Evolutionary conservation across 2,888 invertebrate genomes (phyloP).

Genomic region (Dermolepida albohirtum): DNA sequence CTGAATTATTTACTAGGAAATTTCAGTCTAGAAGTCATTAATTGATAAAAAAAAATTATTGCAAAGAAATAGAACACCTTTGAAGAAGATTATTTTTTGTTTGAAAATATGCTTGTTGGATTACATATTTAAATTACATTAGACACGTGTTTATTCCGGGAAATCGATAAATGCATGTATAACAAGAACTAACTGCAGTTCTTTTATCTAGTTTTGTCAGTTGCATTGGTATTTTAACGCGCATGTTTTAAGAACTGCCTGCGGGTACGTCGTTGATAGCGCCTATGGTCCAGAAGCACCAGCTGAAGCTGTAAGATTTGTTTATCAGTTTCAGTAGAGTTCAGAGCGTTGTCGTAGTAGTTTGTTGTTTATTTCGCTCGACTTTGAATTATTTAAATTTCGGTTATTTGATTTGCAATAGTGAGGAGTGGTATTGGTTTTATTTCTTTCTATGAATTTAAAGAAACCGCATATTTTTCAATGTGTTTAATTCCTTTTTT

Average conservation of each 20-base stretch:
- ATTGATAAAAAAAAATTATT: too few species aligned
- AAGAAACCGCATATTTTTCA: not conserved
- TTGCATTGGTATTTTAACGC: constrained; percentile 13
- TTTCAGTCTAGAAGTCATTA: too few species aligned
- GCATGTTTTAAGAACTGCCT: constrained; percentile 33
- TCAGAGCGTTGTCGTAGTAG: constrained; percentile 40
- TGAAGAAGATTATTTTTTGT: not conserved
- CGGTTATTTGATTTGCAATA: not conserved
- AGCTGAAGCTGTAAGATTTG: constrained; percentile 44
- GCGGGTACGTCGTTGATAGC: constrained; percentile 39
- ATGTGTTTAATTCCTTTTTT: not conserved
- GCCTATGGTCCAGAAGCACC: constrained; percentile 41
- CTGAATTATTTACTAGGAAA: too few species aligned
- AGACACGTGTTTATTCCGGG: constrained; percentile 34
- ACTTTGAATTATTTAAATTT: constrained; percentile 32
- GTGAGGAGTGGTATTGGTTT: not conserved
- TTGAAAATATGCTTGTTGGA: not conserved
- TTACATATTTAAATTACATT: constrained; percentile 19
- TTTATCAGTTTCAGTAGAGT: constrained; percentile 46
- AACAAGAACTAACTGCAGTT: constrained; percentile 20
- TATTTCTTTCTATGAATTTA: not conserved
- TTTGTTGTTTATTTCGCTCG: constrained; percentile 33
- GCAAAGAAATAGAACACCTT: too few species aligned
- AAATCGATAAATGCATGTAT: constrained; percentile 14
- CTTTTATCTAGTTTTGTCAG: constrained; percentile 23